phyloP scores from a whole-genome alignment of 1,140 invertebrate genomes.

The Drosophila gunungcola region DNA sequence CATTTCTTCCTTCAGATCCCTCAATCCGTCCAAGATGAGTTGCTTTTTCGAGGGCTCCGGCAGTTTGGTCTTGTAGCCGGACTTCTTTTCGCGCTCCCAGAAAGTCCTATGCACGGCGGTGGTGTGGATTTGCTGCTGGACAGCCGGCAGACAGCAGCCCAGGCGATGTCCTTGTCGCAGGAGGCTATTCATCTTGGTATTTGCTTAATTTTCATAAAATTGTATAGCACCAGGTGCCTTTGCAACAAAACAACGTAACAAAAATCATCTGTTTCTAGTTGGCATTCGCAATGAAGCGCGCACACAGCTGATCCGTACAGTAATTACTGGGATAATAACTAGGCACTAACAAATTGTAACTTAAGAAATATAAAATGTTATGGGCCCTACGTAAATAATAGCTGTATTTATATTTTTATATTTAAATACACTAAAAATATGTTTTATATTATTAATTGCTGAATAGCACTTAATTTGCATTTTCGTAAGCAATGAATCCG shows the following conservation, averaged over 20 bases:
- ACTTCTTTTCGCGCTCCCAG: constrained; percentile 88
- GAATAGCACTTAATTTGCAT: no score
- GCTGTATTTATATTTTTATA: no score
- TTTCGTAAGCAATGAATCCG: no score
- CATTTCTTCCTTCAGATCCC: constrained; percentile 89
- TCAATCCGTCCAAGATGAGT: constrained; percentile 87
- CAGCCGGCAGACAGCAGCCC: constrained; percentile 23
- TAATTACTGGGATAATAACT: background rate
- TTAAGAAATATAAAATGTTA: no score
- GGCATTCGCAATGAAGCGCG: constrained; percentile 2
- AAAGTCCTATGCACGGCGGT: constrained; percentile 84
- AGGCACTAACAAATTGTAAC: no score
- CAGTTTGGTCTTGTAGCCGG: constrained; percentile 86
- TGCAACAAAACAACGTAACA: constrained; percentile 69
- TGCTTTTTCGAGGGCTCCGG: constrained; percentile 85
- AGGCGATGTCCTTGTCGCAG: constrained; percentile 57
- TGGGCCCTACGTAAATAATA: no score
- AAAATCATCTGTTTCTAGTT: constrained; percentile 50
- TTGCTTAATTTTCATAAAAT: constrained; percentile 15
- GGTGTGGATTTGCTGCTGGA: constrained; percentile 62
- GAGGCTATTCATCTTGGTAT: constrained; percentile 50
- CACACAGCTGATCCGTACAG: background rate
- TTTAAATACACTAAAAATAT: no score
- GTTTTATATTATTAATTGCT: no score
- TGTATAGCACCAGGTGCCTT: background rate